phyloP scores from a whole-genome alignment of 1,140 invertebrate genomes.

The Cydia splendana region DNA sequence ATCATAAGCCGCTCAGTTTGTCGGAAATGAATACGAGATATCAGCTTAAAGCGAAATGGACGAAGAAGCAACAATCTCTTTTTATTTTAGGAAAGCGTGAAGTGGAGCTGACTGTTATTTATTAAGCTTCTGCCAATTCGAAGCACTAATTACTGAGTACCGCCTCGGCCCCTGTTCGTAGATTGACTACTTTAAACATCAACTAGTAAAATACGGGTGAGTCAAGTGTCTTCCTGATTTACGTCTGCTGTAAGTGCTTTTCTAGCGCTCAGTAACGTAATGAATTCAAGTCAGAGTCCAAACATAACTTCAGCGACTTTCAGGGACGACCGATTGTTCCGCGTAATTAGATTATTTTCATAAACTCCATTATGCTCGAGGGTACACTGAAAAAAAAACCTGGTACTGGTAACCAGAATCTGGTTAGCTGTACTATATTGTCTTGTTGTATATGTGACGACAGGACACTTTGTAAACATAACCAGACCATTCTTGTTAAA shows the following conservation, averaged over 20 bases:
- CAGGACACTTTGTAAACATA: too few species aligned
- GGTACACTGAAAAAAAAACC: too few species aligned
- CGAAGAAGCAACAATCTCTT: constrained; percentile 2
- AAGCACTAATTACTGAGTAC: constrained; percentile 6
- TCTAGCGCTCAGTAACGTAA: constrained; percentile 12
- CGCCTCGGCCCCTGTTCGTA: not conserved
- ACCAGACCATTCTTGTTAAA: too few species aligned
- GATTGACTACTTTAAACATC: constrained; percentile 29
- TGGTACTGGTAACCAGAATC: too few species aligned
- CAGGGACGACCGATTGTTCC: constrained; percentile 1
- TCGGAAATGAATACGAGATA: constrained; percentile 31
- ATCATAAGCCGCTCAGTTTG: constrained; percentile 30
- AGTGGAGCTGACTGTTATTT: constrained; percentile 2
- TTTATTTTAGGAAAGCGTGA: constrained; percentile 24
- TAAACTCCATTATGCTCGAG: constrained; percentile 5
- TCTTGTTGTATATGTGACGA: too few species aligned
- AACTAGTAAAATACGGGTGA: not conserved
- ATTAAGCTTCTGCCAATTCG: constrained; percentile 20
- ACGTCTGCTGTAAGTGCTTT: constrained; percentile 16
- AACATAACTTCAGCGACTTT: not conserved
- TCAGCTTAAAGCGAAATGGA: constrained; percentile 20
- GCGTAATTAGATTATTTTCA: constrained; percentile 20
- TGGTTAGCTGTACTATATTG: too few species aligned
- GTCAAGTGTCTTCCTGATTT: constrained; percentile 14
- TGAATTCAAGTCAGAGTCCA: constrained; percentile 2